Conservation (phyloP, 2,113 vertebrate species). For the Alethe castanea region DNA sequence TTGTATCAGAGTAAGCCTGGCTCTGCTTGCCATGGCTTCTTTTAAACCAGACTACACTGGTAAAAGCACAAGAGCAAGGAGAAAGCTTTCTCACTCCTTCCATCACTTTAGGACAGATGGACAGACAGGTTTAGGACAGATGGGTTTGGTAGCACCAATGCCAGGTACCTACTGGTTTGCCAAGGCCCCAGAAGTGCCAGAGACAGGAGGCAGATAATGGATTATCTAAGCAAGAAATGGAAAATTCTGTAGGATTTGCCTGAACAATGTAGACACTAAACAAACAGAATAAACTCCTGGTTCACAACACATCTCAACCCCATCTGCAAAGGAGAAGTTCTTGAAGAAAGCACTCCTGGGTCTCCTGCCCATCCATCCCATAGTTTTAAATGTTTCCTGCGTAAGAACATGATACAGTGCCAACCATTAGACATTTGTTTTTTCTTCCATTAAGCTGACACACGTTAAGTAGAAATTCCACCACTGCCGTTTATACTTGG, state of each 20-base stretch:
- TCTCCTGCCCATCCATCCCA: neutral
- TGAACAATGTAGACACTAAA: neutral
- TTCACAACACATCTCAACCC: neutral
- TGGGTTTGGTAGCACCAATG: neutral
- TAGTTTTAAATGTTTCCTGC: neutral
- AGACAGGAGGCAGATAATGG: neutral
- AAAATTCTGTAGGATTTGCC: neutral
- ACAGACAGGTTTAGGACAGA: neutral
- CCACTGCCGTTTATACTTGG: neutral
- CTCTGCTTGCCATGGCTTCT: neutral
- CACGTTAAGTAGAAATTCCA: neutral
- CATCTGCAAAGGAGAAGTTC: neutral
- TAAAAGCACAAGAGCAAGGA: neutral
- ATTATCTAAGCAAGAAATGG: neutral
- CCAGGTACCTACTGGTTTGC: neutral
- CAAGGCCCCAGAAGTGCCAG: neutral
- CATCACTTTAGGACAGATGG: neutral
- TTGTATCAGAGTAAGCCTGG: neutral
- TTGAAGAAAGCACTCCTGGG: neutral
- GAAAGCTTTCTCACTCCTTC: neutral
- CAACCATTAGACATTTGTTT: neutral
- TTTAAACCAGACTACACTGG: neutral
- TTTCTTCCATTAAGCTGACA: neutral
- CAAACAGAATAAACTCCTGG: rapidly evolving
- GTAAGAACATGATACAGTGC: neutral